These are phyloP conservation scores for Sorex araneus DNA, from an alignment of 2,113 vertebrate species.

Conservation along the genomic window DNA sequence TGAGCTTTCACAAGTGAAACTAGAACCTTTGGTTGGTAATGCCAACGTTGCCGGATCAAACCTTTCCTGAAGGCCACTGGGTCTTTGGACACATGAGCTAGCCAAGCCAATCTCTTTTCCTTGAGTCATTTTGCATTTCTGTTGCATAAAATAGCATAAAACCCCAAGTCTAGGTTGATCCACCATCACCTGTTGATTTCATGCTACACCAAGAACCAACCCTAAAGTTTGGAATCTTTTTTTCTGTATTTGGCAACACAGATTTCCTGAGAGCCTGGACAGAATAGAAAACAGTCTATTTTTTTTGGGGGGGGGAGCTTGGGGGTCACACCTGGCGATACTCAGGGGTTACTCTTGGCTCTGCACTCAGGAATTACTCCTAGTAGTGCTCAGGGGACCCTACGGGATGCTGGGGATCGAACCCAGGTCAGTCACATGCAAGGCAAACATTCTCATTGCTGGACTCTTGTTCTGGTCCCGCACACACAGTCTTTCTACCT, in stretches of 20 bases:
- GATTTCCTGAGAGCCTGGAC: not conserved
- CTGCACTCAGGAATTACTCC: too few species aligned
- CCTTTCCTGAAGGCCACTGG: not conserved
- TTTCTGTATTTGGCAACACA: not conserved
- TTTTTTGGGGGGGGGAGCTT: not conserved
- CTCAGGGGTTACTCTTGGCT: too few species aligned
- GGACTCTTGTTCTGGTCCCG: too few species aligned
- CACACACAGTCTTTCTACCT: conserved; percentile 1
- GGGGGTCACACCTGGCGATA: too few species aligned
- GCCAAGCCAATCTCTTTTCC: not conserved
- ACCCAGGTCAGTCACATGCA: too few species aligned
- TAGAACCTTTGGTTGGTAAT: conserved; percentile 46
- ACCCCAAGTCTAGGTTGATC: not conserved
- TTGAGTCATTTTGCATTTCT: conserved; percentile 18
- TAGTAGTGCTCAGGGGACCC: too few species aligned
- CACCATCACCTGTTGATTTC: not conserved
- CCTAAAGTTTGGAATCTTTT: not conserved
- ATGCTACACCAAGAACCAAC: not conserved
- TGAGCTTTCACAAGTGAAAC: conserved; percentile 81
- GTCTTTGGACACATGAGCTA: not conserved
- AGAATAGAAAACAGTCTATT: not conserved
- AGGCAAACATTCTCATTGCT: too few species aligned
- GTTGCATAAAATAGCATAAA: not conserved
- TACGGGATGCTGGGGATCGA: too few species aligned
- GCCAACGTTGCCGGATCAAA: not conserved